phyloP scores from a whole-genome alignment of 2,797 vertebrate species.

The Sebastiscus albofasciatus region DNA sequence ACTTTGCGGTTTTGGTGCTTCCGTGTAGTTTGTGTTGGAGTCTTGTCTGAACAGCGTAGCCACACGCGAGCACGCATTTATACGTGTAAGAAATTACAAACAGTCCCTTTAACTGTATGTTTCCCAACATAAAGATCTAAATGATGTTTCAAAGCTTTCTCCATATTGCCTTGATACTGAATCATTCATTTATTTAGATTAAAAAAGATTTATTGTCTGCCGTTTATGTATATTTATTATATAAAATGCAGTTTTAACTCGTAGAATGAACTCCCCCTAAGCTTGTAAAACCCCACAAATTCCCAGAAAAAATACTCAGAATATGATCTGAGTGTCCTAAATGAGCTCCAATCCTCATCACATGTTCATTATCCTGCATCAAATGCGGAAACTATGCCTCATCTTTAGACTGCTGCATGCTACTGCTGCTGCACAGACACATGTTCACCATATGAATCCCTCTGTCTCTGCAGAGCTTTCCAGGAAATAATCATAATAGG shows the following conservation, averaged over 20 bases:
- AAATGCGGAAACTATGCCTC: neutral
- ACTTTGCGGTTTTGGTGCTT: no score
- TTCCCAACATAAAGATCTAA: no score
- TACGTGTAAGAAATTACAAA: no score
- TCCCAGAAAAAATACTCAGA: neutral
- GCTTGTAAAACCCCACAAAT: neutral
- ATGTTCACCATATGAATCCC: conserved; percentile 13
- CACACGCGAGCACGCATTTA: accelerated
- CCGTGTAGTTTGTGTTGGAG: no score
- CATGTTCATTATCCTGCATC: neutral
- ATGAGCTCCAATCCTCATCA: neutral
- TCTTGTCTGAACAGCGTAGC: no score
- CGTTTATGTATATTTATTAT: no score
- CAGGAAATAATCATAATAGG: conserved; percentile 67
- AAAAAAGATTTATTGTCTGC: no score
- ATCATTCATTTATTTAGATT: neutral
- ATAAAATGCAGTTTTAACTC: neutral
- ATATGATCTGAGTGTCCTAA: neutral
- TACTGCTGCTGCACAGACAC: neutral
- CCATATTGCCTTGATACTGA: no score
- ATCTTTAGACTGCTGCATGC: conserved; percentile 4
- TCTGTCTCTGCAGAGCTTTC: conserved; percentile 61
- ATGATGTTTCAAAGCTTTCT: no score
- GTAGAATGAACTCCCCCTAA: neutral
- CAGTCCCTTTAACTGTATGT: no score